phyloP scores from a whole-genome alignment of 2,797 vertebrate species.

The Morus bassanus region DNA sequence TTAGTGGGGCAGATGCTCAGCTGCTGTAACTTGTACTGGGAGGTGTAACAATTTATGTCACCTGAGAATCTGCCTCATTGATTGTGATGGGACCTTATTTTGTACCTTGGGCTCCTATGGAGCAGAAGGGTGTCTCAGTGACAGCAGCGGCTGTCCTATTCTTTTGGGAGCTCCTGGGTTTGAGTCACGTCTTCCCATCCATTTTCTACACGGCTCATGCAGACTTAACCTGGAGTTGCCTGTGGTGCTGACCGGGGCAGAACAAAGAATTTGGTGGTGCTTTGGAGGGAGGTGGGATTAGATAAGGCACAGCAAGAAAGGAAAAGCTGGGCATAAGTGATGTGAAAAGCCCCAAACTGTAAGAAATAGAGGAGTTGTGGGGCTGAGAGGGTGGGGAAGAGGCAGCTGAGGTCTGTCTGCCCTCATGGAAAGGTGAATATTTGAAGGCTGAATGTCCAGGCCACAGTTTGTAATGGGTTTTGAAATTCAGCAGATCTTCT shows the following conservation, averaged over 20 bases:
- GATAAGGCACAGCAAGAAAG: background rate
- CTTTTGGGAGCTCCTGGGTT: background rate
- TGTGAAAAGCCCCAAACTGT: background rate
- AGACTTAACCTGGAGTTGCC: background rate
- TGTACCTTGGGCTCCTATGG: background rate
- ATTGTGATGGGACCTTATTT: background rate
- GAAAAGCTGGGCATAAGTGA: background rate
- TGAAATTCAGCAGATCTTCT: conserved; percentile 61
- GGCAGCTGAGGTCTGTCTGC: background rate
- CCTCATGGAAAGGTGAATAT: background rate
- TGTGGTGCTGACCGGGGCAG: background rate
- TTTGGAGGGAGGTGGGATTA: background rate
- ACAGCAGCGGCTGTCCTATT: background rate
- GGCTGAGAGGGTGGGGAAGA: background rate
- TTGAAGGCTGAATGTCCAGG: background rate
- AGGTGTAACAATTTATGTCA: background rate
- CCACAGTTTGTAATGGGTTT: conserved; percentile 1
- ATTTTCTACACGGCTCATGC: background rate
- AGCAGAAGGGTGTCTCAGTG: background rate
- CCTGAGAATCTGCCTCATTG: background rate
- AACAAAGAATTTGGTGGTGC: background rate
- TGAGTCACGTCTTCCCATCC: background rate
- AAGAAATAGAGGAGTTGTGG: background rate
- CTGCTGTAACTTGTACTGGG: background rate
- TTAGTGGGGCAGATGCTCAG: background rate